These are phyloP conservation scores for Melanaphis sacchari DNA, from an alignment of 1,140 invertebrate species.

Conservation along the genomic window DNA sequence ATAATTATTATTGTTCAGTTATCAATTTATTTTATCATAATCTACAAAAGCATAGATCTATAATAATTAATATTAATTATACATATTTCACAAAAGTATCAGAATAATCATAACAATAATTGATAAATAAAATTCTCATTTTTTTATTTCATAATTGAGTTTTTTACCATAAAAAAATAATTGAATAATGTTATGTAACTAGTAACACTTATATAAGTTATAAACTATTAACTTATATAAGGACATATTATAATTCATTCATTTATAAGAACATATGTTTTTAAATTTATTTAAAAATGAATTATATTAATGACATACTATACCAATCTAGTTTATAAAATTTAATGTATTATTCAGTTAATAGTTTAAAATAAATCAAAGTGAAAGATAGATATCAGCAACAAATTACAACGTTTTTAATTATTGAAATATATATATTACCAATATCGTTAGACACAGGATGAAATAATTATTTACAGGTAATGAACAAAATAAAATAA, in stretches of 20 bases:
- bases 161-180: background rate
- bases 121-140: background rate
- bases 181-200: background rate
- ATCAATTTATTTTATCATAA: background rate
- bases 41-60: background rate
- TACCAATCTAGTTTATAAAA: background rate
- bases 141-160: background rate
- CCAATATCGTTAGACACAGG: background rate
- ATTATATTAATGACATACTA: background rate
- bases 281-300: background rate
- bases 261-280: background rate
- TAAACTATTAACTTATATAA: no score
- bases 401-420: background rate
- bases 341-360: background rate
- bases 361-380: background rate
- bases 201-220: background rate
- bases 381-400: background rate
- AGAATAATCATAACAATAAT: background rate
- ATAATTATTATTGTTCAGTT: background rate
- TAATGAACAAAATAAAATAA: slow-evolving; percentile 35
- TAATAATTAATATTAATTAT: background rate
- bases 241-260: background rate
- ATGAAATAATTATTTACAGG: slow-evolving; percentile 34
- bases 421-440: slow-evolving; percentile 2
- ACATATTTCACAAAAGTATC: background rate